phyloP scores from a whole-genome alignment of 2,113 vertebrate genomes.

The Ptilorrhoa leucosticta region DNA sequence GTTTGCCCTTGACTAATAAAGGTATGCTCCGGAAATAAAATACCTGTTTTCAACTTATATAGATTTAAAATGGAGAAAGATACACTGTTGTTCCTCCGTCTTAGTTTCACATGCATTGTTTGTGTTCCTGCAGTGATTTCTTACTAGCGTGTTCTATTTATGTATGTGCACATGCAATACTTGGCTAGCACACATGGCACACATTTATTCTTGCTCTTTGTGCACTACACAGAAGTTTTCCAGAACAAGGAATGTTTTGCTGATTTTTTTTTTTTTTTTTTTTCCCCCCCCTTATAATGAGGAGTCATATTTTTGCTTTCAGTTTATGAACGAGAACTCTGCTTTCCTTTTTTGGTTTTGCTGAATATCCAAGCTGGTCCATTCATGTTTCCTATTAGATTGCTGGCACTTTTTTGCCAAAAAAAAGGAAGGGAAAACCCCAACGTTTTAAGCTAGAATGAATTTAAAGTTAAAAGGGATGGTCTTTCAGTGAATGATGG shows the following conservation, averaged over 20 bases:
- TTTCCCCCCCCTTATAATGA: neutral
- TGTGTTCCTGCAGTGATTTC: neutral
- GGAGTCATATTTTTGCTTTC: neutral
- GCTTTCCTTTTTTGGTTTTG: neutral
- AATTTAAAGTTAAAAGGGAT: neutral
- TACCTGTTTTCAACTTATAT: fast-evolving
- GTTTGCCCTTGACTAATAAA: neutral
- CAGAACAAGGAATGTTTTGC: neutral
- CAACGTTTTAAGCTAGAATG: neutral
- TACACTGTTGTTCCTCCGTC: neutral
- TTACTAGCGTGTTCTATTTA: neutral
- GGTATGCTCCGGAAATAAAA: neutral
- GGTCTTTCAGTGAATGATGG: neutral
- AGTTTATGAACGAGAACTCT: neutral
- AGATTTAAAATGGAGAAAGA: neutral
- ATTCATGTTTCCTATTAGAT: neutral
- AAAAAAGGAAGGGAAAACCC: fast-evolving
- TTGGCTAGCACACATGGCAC: neutral
- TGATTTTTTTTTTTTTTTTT: neutral
- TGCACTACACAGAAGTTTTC: neutral
- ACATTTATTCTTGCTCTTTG: neutral
- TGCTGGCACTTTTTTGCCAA: neutral
- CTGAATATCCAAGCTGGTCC: neutral
- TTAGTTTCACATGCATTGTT: neutral
- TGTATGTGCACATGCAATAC: fast-evolving